Conservation (phyloP, 2,888 invertebrate species). For the Acleris laterana region DNA sequence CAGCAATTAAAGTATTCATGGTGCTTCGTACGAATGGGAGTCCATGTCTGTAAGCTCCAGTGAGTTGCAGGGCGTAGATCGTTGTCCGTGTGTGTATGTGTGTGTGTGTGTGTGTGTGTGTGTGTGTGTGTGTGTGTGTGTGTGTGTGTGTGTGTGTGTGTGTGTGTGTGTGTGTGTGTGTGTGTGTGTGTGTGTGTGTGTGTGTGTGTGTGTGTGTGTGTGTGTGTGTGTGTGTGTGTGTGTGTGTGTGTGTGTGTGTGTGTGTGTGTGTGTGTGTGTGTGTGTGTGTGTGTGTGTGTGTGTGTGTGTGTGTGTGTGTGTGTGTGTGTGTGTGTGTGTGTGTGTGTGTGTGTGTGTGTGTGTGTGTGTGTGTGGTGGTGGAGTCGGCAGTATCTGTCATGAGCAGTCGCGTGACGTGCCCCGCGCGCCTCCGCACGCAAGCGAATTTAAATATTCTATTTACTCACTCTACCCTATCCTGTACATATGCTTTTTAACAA, state of each 20-base stretch:
- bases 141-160: slow-evolving; percentile 26
- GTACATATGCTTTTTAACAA: background rate
- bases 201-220: slow-evolving; percentile 28
- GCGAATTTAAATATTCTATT: slow-evolving; percentile 51
- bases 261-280: slow-evolving; percentile 30
- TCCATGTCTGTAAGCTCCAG: slow-evolving; percentile 10
- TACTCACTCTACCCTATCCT: slow-evolving; percentile 30
- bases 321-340: slow-evolving; percentile 28
- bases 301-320: slow-evolving; percentile 27
- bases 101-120: slow-evolving; percentile 28
- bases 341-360: slow-evolving; percentile 33
- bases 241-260: slow-evolving; percentile 29
- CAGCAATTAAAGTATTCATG: slow-evolving; percentile 8
- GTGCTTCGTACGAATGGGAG: slow-evolving; percentile 6
- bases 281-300: slow-evolving; percentile 30
- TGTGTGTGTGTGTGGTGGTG: slow-evolving; percentile 31
- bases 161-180: slow-evolving; percentile 28
- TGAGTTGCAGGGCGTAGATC: slow-evolving; percentile 25
- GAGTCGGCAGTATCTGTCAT: slow-evolving; percentile 48
- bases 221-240: slow-evolving; percentile 29
- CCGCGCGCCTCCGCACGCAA: slow-evolving; percentile 54
- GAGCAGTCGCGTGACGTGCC: slow-evolving; percentile 64
- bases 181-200: slow-evolving; percentile 28
- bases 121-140: slow-evolving; percentile 28
- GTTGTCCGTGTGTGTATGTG: slow-evolving; percentile 33